Evolutionary conservation across 1,140 invertebrate species (phyloP).

Genomic region (Sipha flava): DNA sequence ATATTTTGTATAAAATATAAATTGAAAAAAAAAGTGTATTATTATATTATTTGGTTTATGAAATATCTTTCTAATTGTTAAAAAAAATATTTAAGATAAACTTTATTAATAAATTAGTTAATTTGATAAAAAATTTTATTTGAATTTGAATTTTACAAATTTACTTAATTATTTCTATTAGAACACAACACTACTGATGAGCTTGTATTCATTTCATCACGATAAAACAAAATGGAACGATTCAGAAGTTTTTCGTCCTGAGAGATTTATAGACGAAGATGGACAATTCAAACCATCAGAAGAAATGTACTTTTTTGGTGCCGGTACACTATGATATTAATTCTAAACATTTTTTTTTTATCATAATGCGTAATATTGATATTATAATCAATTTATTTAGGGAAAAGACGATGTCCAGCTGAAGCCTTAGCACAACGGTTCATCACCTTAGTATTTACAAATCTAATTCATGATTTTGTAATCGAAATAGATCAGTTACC

Average conservation of each 20-base stretch:
- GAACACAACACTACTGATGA: slow-evolving; percentile 55
- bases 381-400: slow-evolving; percentile 45
- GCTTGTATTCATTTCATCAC: slow-evolving; percentile 54
- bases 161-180: slow-evolving; percentile 28
- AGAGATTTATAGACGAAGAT: slow-evolving; percentile 53
- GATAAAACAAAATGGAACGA: slow-evolving; percentile 56
- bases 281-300: slow-evolving; percentile 48
- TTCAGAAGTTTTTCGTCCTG: slow-evolving; percentile 60
- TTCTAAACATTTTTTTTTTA: background rate
- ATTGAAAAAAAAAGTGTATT: no score
- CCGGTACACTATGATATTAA: slow-evolving; percentile 49
- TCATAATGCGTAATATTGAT: background rate
- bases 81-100: no score
- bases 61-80: no score
- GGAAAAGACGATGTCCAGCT: slow-evolving; percentile 65
- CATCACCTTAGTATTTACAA: background rate
- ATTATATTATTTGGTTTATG: no score
- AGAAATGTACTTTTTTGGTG: slow-evolving; percentile 58
- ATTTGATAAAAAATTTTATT: no score
- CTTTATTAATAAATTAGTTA: no score
- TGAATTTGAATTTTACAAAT: no score
- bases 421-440: slow-evolving; percentile 54
- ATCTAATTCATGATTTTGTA: background rate
- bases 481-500: slow-evolving; percentile 4
- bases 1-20: no score